These are phyloP conservation scores for Sminthurides bifidus DNA, from an alignment of 1,140 invertebrate genomes.

Conservation along the genomic window DNA sequence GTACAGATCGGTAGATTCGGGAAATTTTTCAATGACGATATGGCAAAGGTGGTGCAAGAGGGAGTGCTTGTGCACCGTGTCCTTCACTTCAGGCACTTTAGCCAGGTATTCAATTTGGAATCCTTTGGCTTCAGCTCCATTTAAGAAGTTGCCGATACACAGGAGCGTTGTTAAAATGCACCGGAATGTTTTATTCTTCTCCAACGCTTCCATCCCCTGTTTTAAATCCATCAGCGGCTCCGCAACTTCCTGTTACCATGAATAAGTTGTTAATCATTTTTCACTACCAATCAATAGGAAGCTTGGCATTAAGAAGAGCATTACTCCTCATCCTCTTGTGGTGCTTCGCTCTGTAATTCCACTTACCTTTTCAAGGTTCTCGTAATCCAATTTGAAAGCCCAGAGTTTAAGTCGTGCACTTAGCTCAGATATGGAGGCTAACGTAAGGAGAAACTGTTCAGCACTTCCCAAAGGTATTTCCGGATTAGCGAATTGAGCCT, in stretches of 20 bases:
- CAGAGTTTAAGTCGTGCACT: conserved; percentile 89
- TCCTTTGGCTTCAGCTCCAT: conserved; percentile 86
- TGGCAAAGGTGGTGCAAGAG: conserved; percentile 92
- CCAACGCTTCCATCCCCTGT: conserved; percentile 81
- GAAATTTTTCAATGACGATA: conserved; percentile 93
- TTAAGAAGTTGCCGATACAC: conserved; percentile 93
- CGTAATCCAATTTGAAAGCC: conserved; percentile 98
- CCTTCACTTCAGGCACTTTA: conserved; percentile 98
- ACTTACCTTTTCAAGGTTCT: conserved; percentile 77
- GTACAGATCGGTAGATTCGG: conserved; percentile 89
- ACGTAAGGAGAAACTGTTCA: conserved; percentile 91
- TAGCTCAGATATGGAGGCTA: conserved; percentile 91
- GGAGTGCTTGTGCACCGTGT: conserved; percentile 79
- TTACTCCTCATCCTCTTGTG: background rate
- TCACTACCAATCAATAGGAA: conserved; percentile 1
- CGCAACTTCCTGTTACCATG: conserved; percentile 70
- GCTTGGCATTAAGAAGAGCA: background rate
- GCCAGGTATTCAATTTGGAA: conserved; percentile 95
- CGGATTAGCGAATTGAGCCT: conserved; percentile 84
- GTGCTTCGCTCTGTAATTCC: background rate
- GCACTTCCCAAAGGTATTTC: conserved; percentile 92
- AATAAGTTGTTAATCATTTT: background rate
- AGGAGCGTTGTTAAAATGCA: conserved; percentile 84
- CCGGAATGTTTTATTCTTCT: conserved; percentile 86
- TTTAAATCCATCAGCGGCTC: conserved; percentile 98